These are phyloP conservation scores for Delphinus delphis DNA, from an alignment of 2,113 vertebrate species.

Conservation along the genomic window DNA sequence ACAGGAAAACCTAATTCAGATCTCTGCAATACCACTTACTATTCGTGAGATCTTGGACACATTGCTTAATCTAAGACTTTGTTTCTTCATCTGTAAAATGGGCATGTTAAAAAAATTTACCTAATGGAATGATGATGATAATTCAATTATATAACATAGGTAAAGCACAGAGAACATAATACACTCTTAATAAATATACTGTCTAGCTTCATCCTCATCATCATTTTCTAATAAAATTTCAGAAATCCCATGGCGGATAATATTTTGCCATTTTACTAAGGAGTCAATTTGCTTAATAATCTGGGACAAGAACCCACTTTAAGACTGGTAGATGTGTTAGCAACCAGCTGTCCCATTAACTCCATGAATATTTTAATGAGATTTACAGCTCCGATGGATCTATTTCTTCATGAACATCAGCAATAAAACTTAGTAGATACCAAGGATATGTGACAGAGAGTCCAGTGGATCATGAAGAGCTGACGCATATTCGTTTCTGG, in stretches of 20 bases:
- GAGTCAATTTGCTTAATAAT: neutral
- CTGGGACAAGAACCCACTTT: neutral
- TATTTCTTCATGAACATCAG: neutral
- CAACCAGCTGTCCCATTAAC: neutral
- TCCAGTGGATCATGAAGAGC: neutral
- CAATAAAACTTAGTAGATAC: neutral
- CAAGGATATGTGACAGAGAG: neutral
- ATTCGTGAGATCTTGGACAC: neutral
- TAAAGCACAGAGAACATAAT: neutral
- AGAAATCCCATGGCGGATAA: neutral
- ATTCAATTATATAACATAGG: neutral
- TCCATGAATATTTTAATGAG: neutral
- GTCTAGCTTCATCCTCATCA: neutral
- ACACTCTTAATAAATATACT: neutral
- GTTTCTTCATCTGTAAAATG: neutral
- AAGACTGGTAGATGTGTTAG: neutral
- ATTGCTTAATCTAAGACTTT: neutral
- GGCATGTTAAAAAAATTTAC: neutral
- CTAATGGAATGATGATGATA: neutral
- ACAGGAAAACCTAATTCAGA: neutral
- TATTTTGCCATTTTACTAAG: neutral
- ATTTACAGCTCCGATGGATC: neutral
- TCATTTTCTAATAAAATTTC: slow-evolving; percentile 15
- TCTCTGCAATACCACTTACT: neutral
- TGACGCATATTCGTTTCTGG: neutral